These are phyloP conservation scores for Festucalex cinctus DNA, from an alignment of 2,113 vertebrate species.

Conservation along the genomic window DNA sequence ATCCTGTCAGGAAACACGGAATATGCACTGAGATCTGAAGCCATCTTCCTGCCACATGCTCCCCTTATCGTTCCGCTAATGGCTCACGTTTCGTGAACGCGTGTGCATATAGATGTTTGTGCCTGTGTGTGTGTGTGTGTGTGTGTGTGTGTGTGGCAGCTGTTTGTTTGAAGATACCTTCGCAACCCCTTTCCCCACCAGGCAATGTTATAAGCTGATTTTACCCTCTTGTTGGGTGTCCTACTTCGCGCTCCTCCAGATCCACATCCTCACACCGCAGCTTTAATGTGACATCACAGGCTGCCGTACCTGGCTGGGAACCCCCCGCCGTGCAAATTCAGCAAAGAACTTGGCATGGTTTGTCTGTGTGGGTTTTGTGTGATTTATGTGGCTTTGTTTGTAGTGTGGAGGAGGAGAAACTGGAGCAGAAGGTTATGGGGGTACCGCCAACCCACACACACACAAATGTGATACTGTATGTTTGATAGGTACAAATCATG, in stretches of 20 bases:
- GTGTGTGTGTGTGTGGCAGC: constrained; percentile 2
- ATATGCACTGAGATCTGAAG: constrained; percentile 59
- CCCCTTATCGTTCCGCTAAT: constrained; percentile 51
- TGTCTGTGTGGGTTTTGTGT: constrained; percentile 25
- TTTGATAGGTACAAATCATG: no score
- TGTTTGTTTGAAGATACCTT: constrained; percentile 42
- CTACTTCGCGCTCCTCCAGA: constrained; percentile 43
- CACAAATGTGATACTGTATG: neutral
- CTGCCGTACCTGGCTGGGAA: constrained; percentile 43
- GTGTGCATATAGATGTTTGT: no score
- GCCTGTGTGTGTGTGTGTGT: constrained; percentile 22
- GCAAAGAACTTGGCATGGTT: constrained; percentile 24
- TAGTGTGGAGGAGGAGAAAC: constrained; percentile 8
- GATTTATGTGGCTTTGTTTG: constrained; percentile 24
- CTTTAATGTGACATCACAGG: constrained; percentile 61
- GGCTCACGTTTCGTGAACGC: constrained; percentile 34
- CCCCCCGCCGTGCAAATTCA: constrained; percentile 38
- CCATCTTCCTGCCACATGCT: constrained; percentile 38
- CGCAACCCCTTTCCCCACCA: constrained; percentile 35
- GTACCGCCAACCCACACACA: neutral
- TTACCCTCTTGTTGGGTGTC: constrained; percentile 50
- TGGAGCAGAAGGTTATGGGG: constrained; percentile 7
- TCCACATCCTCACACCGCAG: constrained; percentile 33
- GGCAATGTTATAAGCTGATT: constrained; percentile 46
- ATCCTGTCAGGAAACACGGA: constrained; percentile 45